These are phyloP conservation scores for Amiota mariae DNA, from an alignment of 2,888 invertebrate genomes.

Conservation along the genomic window DNA sequence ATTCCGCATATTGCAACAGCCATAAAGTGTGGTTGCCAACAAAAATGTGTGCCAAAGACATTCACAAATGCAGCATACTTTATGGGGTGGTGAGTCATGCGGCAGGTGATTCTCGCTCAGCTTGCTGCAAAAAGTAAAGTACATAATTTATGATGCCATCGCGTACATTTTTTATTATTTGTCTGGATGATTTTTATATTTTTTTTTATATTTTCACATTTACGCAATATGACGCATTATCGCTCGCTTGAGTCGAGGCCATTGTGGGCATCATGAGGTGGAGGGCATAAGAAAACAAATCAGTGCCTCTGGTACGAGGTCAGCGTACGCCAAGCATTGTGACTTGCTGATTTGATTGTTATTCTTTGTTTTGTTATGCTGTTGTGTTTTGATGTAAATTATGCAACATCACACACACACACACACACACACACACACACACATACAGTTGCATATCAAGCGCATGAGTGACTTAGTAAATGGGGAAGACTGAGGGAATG, in stretches of 20 bases:
- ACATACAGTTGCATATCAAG: too few relatives aligned
- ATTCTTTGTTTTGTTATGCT: conserved; percentile 14
- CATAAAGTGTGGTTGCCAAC: neutral
- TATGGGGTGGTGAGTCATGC: neutral
- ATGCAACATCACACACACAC: conserved; percentile 12
- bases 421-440: too few relatives aligned
- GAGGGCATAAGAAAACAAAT: neutral
- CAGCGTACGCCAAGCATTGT: conserved; percentile 17
- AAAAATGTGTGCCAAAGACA: conserved; percentile 12
- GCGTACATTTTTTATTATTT: neutral
- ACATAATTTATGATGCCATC: conserved; percentile 32
- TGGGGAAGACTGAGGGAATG: neutral
- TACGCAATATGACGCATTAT: conserved; percentile 13
- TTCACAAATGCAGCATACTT: conserved; percentile 5
- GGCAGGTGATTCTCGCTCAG: neutral
- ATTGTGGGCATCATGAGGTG: neutral
- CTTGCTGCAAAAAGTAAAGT: conserved; percentile 20
- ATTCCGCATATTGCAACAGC: conserved; percentile 6
- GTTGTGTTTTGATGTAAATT: conserved; percentile 17
- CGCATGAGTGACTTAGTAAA: neutral
- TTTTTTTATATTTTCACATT: conserved; percentile 14
- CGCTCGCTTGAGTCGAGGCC: neutral
- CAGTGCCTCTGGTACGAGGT: neutral
- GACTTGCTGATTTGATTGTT: conserved; percentile 29
- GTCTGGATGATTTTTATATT: neutral